Conservation (phyloP, 2,888 invertebrate species). For the Drosophila robusta region DNA sequence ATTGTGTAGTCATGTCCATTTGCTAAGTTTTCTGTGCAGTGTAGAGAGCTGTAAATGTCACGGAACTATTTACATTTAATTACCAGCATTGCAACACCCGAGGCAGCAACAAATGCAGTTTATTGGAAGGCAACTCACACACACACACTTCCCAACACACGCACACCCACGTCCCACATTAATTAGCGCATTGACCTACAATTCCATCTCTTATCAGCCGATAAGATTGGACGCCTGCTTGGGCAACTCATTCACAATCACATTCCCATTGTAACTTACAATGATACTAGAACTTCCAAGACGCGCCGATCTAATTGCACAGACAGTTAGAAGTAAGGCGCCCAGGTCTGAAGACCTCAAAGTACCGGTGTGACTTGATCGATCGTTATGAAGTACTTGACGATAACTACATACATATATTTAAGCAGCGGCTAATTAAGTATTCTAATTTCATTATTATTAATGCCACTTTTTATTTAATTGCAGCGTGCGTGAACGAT, state of each 20-base stretch:
- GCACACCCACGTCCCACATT: constrained; percentile 4
- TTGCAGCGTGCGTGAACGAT: constrained; percentile 83
- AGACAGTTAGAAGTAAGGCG: constrained; percentile 26
- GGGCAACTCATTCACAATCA: constrained; percentile 14
- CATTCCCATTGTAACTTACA: neutral
- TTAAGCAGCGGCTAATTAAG: constrained; percentile 3
- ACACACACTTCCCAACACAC: neutral
- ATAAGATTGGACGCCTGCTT: constrained; percentile 46
- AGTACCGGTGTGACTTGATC: constrained; percentile 14
- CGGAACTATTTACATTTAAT: constrained; percentile 11
- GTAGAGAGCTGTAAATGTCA: constrained; percentile 12
- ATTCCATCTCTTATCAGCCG: constrained; percentile 46
- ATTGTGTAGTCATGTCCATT: constrained; percentile 11
- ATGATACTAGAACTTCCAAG: constrained; percentile 13
- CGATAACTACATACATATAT: neutral
- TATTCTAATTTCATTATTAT: constrained; percentile 1
- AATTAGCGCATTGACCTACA: constrained; percentile 57
- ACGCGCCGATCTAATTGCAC: neutral
- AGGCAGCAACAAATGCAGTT: constrained; percentile 8
- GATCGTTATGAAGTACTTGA: constrained; percentile 38
- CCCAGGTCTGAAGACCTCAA: constrained; percentile 21
- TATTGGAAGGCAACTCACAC: constrained; percentile 3
- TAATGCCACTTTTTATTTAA: constrained; percentile 1
- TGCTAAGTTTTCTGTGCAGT: neutral
- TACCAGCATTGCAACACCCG: constrained; percentile 32